Base-by-base conservation (phyloP, 2,797 vertebrate genomes). In the Leptatherina wallacei region DNA sequence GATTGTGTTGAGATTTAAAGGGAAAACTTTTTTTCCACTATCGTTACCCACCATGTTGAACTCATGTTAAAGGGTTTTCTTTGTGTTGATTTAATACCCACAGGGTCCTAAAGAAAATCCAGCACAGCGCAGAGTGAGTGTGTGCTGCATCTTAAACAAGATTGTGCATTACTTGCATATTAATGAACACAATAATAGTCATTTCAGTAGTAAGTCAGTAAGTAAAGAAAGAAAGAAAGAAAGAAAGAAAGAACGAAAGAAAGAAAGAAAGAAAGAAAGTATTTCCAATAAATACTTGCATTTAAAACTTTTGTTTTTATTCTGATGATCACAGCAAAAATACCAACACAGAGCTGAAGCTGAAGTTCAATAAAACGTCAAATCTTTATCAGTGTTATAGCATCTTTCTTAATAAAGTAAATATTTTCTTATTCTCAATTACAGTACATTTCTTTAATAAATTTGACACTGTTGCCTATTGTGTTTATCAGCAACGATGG, bases 301-400 rank as follows among this genome's bases (percentile, higher is more conserved):
- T 68, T 54, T 9, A 36, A 71, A 44, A 67, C 20, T 44, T 75
- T 61, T 38, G n/a, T 29, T 68, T 89, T 89, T 85, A 85, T 87
- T 86, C 69, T 1, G 0, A 77, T 77, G 76, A 75, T 80, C 52
- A 88, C 80, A 83, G 78, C 57, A 82, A 18, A 80, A 82, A 85
- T 72, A 73, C 76, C 14, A 64, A 75, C 72, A 82, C 76, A 84
- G 32, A 57, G 65, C 30, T 32, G 61, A 59, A 66, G 49, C 49
- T 57, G 55, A 42, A 61, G 20, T 60, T 58, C 9, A 71, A 71
- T 57, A 70, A 49, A 63, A 4, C 1, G 7, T 49, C 47, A 61
- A 36, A 71, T 24, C 24, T 51, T 61, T 20, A 51, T 70, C 33
- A 52, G 44, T 42, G 32, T 69, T 18, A 70, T 33, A 69, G 61